Percentiles rank a stretch among this genome's conserved stretches.
These are phyloP conservation scores for Ceratina japonica DNA, from an alignment of 1,140 invertebrate species.

Conservation along the genomic window DNA sequence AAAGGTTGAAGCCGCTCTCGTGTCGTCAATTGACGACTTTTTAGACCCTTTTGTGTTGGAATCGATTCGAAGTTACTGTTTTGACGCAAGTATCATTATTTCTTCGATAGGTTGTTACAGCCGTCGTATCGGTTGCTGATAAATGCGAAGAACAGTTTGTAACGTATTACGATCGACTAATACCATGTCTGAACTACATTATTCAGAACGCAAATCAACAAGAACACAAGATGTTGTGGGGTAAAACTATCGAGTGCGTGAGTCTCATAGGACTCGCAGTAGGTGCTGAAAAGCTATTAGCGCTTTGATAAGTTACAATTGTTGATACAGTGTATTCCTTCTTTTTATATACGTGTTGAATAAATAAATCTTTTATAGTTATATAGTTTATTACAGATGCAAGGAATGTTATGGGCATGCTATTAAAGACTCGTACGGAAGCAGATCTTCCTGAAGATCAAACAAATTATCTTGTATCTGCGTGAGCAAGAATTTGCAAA, in stretches of 20 bases:
- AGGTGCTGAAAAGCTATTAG: conserved; percentile 91
- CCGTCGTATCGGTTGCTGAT: conserved; percentile 99
- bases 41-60: no score
- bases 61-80: no score
- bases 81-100: conserved; percentile 8
- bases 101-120: conserved; percentile 88
- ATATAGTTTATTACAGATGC: conserved; percentile 94
- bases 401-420: conserved; percentile 96
- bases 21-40: no score
- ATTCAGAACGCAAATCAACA: conserved; percentile 94
- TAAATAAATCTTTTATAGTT: conserved; percentile 49
- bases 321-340: conserved; percentile 1
- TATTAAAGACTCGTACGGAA: conserved; percentile 94
- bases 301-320: no score
- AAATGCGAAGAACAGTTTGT: conserved; percentile 98
- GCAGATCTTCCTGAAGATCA: conserved; percentile 94
- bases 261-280: conserved; percentile 99
- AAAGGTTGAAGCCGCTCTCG: background rate
- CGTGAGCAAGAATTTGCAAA: conserved; percentile 99
- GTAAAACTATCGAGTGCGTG: conserved; percentile 99
- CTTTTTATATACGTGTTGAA: background rate
- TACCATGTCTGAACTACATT: conserved; percentile 98
- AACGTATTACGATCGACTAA: conserved; percentile 90
- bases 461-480: conserved; percentile 98
- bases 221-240: conserved; percentile 93